Percentiles rank a stretch among this genome's conserved stretches.
These are phyloP conservation scores for Leuctra nigra DNA, from an alignment of 2,888 invertebrate genomes.

Conservation along the genomic window DNA sequence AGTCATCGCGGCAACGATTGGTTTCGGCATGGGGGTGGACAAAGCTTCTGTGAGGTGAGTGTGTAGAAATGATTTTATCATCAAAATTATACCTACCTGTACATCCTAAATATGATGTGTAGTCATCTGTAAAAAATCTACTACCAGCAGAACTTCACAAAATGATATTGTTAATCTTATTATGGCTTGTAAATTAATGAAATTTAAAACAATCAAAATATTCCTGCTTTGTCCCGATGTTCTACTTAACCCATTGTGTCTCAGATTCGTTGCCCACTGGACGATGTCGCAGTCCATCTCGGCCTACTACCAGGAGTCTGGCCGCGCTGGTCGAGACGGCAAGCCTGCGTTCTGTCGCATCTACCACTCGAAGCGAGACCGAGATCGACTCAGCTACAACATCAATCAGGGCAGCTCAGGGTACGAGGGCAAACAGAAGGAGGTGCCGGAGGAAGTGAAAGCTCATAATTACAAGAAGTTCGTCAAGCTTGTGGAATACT, in stretches of 20 bases:
- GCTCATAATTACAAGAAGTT: constrained; percentile 68
- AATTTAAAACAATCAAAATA: no score
- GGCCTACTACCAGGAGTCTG: constrained; percentile 94
- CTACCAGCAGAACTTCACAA: neutral
- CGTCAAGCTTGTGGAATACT: constrained; percentile 76
- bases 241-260: no score
- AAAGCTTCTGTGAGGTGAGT: constrained; percentile 78
- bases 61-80: neutral
- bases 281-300: constrained; percentile 91
- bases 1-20: constrained; percentile 93
- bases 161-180: neutral
- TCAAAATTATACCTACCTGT: neutral
- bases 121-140: neutral
- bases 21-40: constrained; percentile 99
- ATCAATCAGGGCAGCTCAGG: constrained; percentile 46
- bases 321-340: constrained; percentile 94
- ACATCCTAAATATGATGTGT: neutral
- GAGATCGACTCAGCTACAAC: constrained; percentile 74
- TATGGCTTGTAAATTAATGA: no score
- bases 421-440: constrained; percentile 57
- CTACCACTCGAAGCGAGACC: constrained; percentile 78
- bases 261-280: constrained; percentile 94
- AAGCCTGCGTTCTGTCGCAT: constrained; percentile 81
- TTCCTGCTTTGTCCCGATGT: no score
- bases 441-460: constrained; percentile 49